phyloP scores from a whole-genome alignment of 2,113 vertebrate genomes.

The Oreochromis aureus region DNA sequence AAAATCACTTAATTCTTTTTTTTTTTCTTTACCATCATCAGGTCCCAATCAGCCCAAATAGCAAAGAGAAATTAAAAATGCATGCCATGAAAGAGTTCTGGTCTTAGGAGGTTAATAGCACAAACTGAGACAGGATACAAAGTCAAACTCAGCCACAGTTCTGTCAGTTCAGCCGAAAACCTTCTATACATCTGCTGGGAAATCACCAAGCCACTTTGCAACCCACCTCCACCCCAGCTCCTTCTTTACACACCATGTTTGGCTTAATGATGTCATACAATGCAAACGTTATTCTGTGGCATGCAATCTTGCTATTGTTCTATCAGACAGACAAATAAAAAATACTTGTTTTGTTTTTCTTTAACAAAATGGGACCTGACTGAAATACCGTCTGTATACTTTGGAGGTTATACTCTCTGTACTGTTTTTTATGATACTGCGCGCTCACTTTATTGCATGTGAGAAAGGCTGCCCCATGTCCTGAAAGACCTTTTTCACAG shows the following conservation, averaged over 20 bases:
- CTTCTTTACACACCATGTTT: neutral
- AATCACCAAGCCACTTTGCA: neutral
- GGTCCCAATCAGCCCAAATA: neutral
- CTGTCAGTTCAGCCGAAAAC: neutral
- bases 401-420: neutral
- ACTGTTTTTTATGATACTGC: neutral
- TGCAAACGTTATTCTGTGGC: neutral
- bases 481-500: neutral
- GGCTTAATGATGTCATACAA: neutral
- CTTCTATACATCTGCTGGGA: neutral
- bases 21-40: neutral
- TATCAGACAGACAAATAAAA: neutral
- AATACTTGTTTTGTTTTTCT: neutral
- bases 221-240: neutral
- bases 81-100: neutral
- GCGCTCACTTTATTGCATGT: neutral
- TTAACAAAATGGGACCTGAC: neutral
- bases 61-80: neutral
- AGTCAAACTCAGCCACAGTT: neutral
- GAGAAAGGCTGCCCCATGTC: neutral
- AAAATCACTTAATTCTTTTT: neutral
- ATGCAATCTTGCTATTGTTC: neutral
- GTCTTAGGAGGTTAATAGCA: neutral
- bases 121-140: neutral
- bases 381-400: neutral